Percentiles rank a stretch among this genome's conserved stretches.
These are phyloP conservation scores for Xanthorhoe designata DNA, from an alignment of 2,888 invertebrate genomes.

Conservation along the genomic window DNA sequence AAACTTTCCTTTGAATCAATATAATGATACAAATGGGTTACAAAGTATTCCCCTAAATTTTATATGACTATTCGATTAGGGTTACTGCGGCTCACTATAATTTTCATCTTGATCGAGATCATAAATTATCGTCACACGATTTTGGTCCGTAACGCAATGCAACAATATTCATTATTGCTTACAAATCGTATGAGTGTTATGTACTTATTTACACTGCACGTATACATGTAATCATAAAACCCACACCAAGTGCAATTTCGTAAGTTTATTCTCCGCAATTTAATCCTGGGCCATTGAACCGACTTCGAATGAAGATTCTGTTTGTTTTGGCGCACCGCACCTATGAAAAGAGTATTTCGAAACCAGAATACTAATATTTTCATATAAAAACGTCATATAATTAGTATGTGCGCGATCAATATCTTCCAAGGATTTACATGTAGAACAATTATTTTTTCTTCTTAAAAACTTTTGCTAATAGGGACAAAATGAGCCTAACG, in stretches of 20 bases:
- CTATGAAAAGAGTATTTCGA: conserved; percentile 17
- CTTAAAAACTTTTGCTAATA: not conserved
- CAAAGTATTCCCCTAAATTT: conserved; percentile 55
- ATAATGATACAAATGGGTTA: conserved; percentile 49
- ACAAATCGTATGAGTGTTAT: conserved; percentile 39
- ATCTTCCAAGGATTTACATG: not conserved
- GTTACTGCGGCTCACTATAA: conserved; percentile 53
- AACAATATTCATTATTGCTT: conserved; percentile 42
- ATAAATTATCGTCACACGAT: conserved; percentile 38
- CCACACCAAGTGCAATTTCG: conserved; percentile 54
- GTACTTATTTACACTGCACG: conserved; percentile 50
- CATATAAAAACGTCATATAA: not conserved
- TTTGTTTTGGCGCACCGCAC: conserved; percentile 53
- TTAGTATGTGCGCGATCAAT: not conserved
- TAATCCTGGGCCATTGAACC: conserved; percentile 54
- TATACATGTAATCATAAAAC: conserved; percentile 52
- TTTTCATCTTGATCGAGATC: conserved; percentile 41
- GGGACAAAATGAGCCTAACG: conserved; percentile 50
- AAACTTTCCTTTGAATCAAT: conserved; percentile 56
- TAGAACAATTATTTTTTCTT: not conserved
- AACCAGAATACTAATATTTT: conserved; percentile 16
- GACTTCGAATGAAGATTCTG: conserved; percentile 49
- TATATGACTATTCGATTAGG: conserved; percentile 58
- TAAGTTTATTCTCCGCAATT: conserved; percentile 54
- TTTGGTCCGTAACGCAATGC: conserved; percentile 34